Evolutionary conservation across 2,113 vertebrate species (phyloP).

Genomic region (Otocyon megalotis): DNA sequence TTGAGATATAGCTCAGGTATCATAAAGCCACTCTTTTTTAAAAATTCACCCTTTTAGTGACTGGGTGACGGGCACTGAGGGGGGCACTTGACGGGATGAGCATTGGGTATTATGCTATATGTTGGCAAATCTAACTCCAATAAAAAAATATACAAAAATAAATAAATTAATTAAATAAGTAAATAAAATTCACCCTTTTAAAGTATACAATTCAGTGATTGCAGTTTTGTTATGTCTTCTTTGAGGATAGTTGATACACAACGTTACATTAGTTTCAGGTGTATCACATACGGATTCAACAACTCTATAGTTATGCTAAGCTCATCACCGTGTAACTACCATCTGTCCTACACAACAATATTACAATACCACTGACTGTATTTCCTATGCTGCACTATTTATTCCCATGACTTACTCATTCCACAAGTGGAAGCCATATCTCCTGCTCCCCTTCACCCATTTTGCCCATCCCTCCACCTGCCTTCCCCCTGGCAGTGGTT

Average conservation of each 20-base stretch:
- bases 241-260: background rate
- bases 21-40: background rate
- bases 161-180: too few species aligned
- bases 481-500: background rate
- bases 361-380: background rate
- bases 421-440: background rate
- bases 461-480: background rate
- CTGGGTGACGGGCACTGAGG: too few species aligned
- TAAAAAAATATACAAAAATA: too few species aligned
- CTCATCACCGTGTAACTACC: background rate
- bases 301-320: background rate
- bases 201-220: background rate
- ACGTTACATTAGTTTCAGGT: background rate
- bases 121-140: too few species aligned
- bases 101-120: too few species aligned
- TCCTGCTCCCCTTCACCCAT: background rate
- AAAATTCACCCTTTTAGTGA: background rate
- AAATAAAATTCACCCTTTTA: background rate
- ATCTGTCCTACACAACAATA: background rate
- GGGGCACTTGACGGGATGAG: too few species aligned
- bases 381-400: background rate
- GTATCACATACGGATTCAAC: background rate
- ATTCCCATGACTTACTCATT: background rate
- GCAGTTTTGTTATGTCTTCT: background rate
- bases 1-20: background rate